Conservation (phyloP, 2,888 invertebrate genomes). For the Brenthis ino region DNA sequence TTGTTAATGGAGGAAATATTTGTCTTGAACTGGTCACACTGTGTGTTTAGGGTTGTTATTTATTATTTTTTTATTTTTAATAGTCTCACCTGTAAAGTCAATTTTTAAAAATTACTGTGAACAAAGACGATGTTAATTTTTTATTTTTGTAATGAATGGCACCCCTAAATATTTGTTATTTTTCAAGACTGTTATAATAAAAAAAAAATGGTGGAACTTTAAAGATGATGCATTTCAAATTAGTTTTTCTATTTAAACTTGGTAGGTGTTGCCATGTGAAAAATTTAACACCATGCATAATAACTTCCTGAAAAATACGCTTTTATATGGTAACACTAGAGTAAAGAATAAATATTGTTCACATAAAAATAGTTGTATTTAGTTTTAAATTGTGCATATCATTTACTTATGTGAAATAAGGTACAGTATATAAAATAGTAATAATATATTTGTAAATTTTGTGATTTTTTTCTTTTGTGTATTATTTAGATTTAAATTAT, state of each 20-base stretch:
- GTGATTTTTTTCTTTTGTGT: no score
- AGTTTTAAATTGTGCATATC: slow-evolving; percentile 17
- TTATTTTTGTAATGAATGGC: not conserved
- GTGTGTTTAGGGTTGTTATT: slow-evolving; percentile 2
- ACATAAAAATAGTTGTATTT: slow-evolving; percentile 15
- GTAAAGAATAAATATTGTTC: slow-evolving; percentile 14
- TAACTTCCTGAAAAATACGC: slow-evolving; percentile 30
- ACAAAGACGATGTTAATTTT: not conserved
- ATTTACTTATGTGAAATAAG: slow-evolving; percentile 5
- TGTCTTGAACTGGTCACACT: slow-evolving; percentile 13
- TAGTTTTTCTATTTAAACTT: slow-evolving; percentile 14
- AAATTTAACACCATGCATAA: slow-evolving; percentile 27
- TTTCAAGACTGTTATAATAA: slow-evolving; percentile 15
- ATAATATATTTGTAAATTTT: no score
- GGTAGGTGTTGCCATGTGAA: slow-evolving; percentile 31
- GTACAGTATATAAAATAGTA: no score
- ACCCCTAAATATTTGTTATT: slow-evolving; percentile 7
- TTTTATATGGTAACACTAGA: slow-evolving; percentile 27
- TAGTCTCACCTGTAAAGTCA: not conserved
- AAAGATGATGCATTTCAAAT: slow-evolving; percentile 15
- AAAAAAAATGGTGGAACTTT: slow-evolving; percentile 7
- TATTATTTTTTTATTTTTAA: not conserved
- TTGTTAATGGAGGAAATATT: not conserved
- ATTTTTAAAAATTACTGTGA: not conserved
- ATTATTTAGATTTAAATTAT: no score